These are phyloP conservation scores for Anguilla rostrata DNA, from an alignment of 2,113 vertebrate genomes.

Conservation along the genomic window DNA sequence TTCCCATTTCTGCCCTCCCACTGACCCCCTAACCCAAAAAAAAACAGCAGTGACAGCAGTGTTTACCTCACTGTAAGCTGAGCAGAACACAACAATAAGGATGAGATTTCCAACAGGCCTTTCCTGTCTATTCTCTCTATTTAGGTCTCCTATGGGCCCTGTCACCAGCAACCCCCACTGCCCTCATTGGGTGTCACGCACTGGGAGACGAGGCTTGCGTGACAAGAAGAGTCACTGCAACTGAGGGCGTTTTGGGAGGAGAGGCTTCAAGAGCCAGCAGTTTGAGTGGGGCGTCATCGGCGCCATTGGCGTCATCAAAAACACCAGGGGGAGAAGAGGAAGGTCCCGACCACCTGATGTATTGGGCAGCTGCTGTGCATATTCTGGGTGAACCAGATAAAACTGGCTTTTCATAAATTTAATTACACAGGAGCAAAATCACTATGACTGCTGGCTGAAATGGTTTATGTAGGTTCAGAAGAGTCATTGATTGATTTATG, in stretches of 20 bases:
- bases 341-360: too few relatives aligned
- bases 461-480: too few relatives aligned
- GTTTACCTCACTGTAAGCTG: neutral
- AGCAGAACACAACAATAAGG: neutral
- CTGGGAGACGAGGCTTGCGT: neutral
- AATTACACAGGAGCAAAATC: too few relatives aligned
- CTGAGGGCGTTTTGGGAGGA: neutral
- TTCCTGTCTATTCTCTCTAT: slow-evolving; percentile 11
- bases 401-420: too few relatives aligned
- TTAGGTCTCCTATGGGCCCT: neutral
- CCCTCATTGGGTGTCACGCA: neutral
- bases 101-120: neutral
- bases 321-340: too few relatives aligned
- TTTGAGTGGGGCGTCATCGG: neutral
- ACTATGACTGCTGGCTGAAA: too few relatives aligned
- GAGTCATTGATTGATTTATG: too few relatives aligned
- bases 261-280: neutral
- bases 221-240: neutral
- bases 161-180: neutral
- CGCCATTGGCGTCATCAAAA: neutral
- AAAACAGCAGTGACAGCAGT: neutral
- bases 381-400: too few relatives aligned
- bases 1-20: neutral
- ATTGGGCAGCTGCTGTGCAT: too few relatives aligned
- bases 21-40: neutral